These are phyloP conservation scores for Meta bourneti DNA, from an alignment of 2,888 invertebrate species.

Conservation along the genomic window DNA sequence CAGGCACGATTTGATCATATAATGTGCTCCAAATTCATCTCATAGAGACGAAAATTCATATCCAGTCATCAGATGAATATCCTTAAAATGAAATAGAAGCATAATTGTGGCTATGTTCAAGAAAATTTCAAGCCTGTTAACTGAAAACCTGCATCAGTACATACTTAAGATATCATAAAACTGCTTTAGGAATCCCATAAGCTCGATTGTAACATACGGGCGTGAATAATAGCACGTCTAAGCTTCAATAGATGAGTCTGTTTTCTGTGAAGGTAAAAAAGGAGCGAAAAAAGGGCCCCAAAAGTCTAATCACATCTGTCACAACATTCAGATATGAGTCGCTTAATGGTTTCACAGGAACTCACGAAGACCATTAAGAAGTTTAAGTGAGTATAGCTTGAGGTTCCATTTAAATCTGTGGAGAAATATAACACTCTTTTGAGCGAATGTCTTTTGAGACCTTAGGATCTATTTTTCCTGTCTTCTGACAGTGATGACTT, in stretches of 20 bases:
- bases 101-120: too few species aligned
- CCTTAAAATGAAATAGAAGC: too few species aligned
- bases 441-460: not conserved
- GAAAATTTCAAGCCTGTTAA: too few species aligned
- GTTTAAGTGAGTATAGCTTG: slow-evolving; percentile 34
- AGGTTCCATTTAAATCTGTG: slow-evolving; percentile 36
- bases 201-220: slow-evolving; percentile 9
- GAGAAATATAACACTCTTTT: slow-evolving; percentile 10
- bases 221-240: slow-evolving; percentile 36
- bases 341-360: slow-evolving; percentile 27
- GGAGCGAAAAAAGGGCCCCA: not conserved
- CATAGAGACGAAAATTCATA: too few species aligned
- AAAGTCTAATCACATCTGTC: slow-evolving; percentile 54
- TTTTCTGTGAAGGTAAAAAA: slow-evolving; percentile 5
- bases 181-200: slow-evolving; percentile 9
- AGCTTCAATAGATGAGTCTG: not conserved
- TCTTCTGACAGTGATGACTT: not conserved
- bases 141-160: not conserved
- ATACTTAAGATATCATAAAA: slow-evolving; percentile 33
- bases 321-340: slow-evolving; percentile 10
- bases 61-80: too few species aligned
- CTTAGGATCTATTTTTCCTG: not conserved
- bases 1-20: too few species aligned
- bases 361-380: slow-evolving; percentile 44
- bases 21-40: too few species aligned